Evolutionary conservation across 2,888 invertebrate species (phyloP), one percentile per base, ranked within the genome.

Genomic region (Subacronicta megacephala): DNA sequence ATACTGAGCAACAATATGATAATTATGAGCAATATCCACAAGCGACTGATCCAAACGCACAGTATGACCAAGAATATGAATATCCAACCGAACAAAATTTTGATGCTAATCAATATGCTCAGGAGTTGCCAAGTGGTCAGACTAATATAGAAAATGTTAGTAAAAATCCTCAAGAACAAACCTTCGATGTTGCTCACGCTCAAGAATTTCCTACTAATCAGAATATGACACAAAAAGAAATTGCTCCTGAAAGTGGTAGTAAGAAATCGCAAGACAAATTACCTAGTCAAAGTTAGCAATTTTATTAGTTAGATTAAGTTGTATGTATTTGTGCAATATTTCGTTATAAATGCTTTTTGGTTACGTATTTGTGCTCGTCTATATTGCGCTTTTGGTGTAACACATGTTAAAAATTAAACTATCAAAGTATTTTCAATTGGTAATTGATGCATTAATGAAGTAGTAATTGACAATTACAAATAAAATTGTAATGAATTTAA

Each of bases 281-380:
- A 72, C 72, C 77, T 70, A 86, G 79, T 81, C 84, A 90, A 80
- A 93, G 92, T 89, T 93, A 93, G 87, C 90, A 80, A 77, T 61
- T 65, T 81, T 75, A 61, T 67, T 75, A 74, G 52, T n/a, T n/a
- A 55, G 64, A 62, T 18, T 77, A 70, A 68, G 56, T 72, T 79
- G 62, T 61, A 56, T 83, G 72, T 54, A 66, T 85, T 82, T 62
- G 90, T 90, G 90, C 90, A 90, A 90, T 91, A 89, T 83, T 84
- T 81, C 79, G 84, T 84, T 81, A 74, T 83, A 69, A 72, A 68
- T 75, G 83, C 82, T 79, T 79, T 69, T 72, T 69, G 62, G 70
- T 78, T 67, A 64, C 56, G 77, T 82, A 75, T 61, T 55, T 63
- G 76, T 80, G 75, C 70, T 76, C 78, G 66, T 72, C 64, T 63